These are phyloP conservation scores for Crematogaster levior DNA, from an alignment of 2,888 invertebrate species.

Conservation along the genomic window DNA sequence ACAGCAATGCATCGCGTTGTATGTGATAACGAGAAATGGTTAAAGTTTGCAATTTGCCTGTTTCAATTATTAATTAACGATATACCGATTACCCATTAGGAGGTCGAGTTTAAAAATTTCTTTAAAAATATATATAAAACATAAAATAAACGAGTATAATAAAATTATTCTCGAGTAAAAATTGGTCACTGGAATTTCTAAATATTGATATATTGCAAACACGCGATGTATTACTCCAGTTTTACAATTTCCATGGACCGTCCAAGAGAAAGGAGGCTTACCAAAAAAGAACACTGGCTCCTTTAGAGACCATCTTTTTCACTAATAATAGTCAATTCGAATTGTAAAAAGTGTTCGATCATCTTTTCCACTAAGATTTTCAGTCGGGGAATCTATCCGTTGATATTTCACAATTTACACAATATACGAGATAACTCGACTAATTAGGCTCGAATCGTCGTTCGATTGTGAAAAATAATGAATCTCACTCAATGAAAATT, in stretches of 20 bases:
- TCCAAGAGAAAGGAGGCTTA: conserved; percentile 52
- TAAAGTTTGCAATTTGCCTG: background rate
- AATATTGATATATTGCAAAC: conserved; percentile 3
- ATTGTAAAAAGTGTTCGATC: conserved; percentile 43
- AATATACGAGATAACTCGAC: conserved; percentile 32
- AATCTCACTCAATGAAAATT: background rate
- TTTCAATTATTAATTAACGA: conserved; percentile 2
- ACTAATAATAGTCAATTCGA: conserved; percentile 44
- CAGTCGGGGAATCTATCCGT: conserved; percentile 8
- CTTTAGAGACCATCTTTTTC: conserved; percentile 44
- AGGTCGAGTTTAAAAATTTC: background rate
- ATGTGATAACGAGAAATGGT: background rate
- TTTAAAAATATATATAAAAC: background rate
- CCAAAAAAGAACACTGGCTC: background rate
- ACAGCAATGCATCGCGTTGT: conserved; percentile 34
- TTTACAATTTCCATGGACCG: conserved; percentile 58
- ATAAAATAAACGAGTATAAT: background rate
- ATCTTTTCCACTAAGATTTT: conserved; percentile 16
- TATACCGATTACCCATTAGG: background rate
- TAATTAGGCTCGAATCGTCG: conserved; percentile 23
- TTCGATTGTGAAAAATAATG: conserved; percentile 1
- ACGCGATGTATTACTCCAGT: conserved; percentile 23
- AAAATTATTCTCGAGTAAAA: conserved; percentile 1
- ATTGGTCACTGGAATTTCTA: background rate
- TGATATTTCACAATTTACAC: conserved; percentile 4